phyloP scores from a whole-genome alignment of 2,797 vertebrate genomes.

The Rhabdomys pumilio region DNA sequence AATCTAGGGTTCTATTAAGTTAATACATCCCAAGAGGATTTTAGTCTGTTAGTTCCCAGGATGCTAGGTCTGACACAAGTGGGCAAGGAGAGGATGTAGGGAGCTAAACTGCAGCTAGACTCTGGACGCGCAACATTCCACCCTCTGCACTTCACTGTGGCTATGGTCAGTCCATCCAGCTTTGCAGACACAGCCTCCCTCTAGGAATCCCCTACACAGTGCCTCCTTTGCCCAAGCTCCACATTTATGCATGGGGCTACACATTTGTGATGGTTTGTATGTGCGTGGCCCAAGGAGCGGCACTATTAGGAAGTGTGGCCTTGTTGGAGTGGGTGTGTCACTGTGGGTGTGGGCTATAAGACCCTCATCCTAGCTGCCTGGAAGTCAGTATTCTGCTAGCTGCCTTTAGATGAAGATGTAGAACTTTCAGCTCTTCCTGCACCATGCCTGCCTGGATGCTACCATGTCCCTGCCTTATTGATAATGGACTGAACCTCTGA shows the following conservation, averaged over 20 bases:
- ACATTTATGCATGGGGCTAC: not conserved
- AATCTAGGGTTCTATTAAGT: not conserved
- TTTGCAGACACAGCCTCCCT: not conserved
- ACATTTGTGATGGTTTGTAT: too few species aligned
- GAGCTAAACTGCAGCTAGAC: not conserved
- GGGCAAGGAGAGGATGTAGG: not conserved
- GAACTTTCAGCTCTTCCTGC: too few species aligned
- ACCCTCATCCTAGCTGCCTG: too few species aligned
- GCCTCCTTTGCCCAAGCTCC: not conserved
- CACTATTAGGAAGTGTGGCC: too few species aligned
- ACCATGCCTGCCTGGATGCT: too few species aligned
- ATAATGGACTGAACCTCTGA: too few species aligned
- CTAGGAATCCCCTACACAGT: not conserved
- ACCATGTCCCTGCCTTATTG: too few species aligned
- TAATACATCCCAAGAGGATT: not conserved
- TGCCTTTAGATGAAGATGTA: too few species aligned
- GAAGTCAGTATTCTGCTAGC: too few species aligned
- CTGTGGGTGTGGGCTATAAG: too few species aligned
- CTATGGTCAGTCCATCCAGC: not conserved
- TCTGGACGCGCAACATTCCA: not conserved
- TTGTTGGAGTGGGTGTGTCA: too few species aligned
- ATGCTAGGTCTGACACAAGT: not conserved
- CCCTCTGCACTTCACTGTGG: not conserved
- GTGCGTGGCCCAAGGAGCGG: too few species aligned
- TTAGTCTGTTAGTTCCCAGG: not conserved